Percentiles rank a stretch among this genome's conserved stretches.
Evolutionary conservation across 1,140 invertebrate genomes (phyloP).

Genomic region (Lucilia sericata): DNA sequence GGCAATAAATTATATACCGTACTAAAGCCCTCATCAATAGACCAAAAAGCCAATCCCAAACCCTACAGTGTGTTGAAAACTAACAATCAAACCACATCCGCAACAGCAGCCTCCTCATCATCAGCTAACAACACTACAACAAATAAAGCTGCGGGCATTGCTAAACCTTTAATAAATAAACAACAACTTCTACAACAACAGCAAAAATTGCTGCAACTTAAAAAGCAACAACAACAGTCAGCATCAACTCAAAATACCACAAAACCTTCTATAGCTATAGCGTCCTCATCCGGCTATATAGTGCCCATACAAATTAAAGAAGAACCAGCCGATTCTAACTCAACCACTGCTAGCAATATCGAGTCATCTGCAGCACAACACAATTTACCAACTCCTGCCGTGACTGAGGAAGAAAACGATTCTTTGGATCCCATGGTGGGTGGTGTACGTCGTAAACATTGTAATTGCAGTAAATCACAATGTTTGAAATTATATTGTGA

Average conservation of each 20-base stretch:
- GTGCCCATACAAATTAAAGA: conserved; percentile 25
- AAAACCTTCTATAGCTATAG: background rate
- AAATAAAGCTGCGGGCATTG: too few relatives aligned
- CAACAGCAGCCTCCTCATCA: conserved; percentile 33
- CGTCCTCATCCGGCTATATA: background rate
- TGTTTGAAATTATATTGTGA: conserved; percentile 99
- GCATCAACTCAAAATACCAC: background rate
- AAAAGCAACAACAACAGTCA: conserved; percentile 20
- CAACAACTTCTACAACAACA: conserved; percentile 13
- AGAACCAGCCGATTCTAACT: conserved; percentile 2
- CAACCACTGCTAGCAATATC: background rate
- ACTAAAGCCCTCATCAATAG: background rate
- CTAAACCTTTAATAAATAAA: conserved; percentile 31
- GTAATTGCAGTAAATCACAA: conserved; percentile 99
- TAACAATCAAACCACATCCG: conserved; percentile 27
- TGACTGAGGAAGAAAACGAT: background rate
- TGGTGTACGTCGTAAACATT: conserved; percentile 69
- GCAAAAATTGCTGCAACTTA: conserved; percentile 26
- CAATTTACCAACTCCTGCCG: background rate
- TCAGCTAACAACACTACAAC: background rate
- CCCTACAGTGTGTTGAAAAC: conserved; percentile 30
- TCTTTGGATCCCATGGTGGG: conserved; percentile 30
- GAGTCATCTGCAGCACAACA: background rate
- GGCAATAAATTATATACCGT: conserved; percentile 31
- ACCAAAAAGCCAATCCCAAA: background rate